Conservation (phyloP, 2,797 vertebrate genomes). For the Hippoglossus hippoglossus region DNA sequence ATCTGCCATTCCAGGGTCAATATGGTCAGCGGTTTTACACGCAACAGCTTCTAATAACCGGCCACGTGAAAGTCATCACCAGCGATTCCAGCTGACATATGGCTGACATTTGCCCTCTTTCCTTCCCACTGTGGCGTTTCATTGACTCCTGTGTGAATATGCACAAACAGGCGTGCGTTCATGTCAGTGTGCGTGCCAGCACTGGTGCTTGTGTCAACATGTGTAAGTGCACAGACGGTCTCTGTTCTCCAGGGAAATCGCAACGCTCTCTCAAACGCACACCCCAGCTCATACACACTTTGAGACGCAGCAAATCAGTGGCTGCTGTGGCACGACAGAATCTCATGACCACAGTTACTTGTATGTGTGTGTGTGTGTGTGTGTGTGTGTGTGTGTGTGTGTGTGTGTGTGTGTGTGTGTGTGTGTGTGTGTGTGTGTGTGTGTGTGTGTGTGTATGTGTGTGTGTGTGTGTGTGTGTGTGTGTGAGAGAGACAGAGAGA, state of each 20-base stretch:
- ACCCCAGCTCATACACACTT: constrained; percentile 24
- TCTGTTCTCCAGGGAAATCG: constrained; percentile 55
- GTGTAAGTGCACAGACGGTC: constrained; percentile 49
- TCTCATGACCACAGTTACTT: constrained; percentile 16
- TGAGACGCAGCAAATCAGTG: constrained; percentile 18
- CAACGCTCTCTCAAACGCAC: constrained; percentile 17
- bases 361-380: background rate
- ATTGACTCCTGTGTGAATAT: constrained; percentile 65
- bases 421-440: constrained; percentile 1
- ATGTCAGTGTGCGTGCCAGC: constrained; percentile 38
- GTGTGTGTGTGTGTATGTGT: constrained; percentile 1
- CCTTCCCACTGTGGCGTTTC: constrained; percentile 43
- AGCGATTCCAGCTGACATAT: constrained; percentile 57
- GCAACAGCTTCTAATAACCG: constrained; percentile 53
- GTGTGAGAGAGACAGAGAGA: background rate
- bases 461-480: constrained; percentile 5
- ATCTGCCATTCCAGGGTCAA: constrained; percentile 23
- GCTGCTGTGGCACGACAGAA: constrained; percentile 31
- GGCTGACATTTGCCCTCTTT: constrained; percentile 64
- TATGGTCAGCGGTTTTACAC: constrained; percentile 40
- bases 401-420: constrained; percentile 7
- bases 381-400: constrained; percentile 2
- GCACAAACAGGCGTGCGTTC: constrained; percentile 54
- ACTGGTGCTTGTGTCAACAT: constrained; percentile 53
- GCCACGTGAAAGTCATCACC: constrained; percentile 60